Evolutionary conservation across 1,140 invertebrate species (phyloP).

Genomic region (Drosophila pruinosa): DNA sequence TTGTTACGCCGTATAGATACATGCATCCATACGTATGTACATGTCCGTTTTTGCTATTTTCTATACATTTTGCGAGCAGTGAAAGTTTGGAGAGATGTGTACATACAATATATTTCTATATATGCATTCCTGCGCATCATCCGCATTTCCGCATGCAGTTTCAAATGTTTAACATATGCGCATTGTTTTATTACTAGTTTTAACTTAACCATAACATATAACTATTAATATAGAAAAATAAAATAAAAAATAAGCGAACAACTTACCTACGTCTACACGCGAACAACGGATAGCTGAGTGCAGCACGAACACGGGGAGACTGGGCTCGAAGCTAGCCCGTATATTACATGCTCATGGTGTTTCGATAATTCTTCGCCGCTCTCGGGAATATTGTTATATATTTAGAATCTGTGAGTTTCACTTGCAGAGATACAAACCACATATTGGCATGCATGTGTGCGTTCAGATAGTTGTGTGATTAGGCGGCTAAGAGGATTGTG

Average conservation of each 20-base stretch:
- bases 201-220: not conserved
- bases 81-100: conserved; percentile 43
- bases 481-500: conserved; percentile 22
- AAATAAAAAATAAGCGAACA: conserved; percentile 7
- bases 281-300: conserved; percentile 70
- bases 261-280: conserved; percentile 69
- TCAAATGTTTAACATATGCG: not conserved
- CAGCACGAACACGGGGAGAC: conserved; percentile 76
- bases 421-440: conserved; percentile 32
- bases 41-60: conserved; percentile 50
- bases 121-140: no score
- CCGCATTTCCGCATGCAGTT: not conserved
- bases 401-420: conserved; percentile 52
- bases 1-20: no score
- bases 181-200: not conserved
- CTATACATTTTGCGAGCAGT: conserved; percentile 25
- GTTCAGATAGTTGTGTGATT: not conserved
- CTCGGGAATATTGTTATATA: conserved; percentile 66
- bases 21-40: conserved; percentile 3
- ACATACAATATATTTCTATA: no score
- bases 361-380: conserved; percentile 46
- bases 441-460: conserved; percentile 2
- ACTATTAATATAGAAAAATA: not conserved
- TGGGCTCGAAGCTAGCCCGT: conserved; percentile 61
- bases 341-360: conserved; percentile 60